Conservation (phyloP, 2,797 vertebrate species). For the Brachymystax lenok region DNA sequence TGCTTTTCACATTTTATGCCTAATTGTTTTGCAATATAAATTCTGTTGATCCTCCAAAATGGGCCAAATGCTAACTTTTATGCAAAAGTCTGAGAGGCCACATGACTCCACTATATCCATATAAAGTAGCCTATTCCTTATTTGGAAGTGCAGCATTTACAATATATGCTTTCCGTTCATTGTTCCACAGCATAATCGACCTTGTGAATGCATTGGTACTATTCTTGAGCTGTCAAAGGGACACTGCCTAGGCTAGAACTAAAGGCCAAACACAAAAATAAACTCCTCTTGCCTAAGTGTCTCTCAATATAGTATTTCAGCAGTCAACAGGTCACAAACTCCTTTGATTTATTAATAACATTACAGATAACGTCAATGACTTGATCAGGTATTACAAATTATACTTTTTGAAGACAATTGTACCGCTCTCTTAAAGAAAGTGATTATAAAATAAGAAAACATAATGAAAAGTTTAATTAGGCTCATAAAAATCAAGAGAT, state of each 20-base stretch:
- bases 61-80: no score
- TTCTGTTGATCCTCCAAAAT: no score
- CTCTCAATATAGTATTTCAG: neutral
- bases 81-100: neutral
- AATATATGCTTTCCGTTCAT: constrained; percentile 1
- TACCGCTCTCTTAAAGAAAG: neutral
- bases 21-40: no score
- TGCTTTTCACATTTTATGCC: no score
- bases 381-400: neutral
- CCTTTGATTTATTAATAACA: neutral
- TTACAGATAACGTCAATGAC: neutral
- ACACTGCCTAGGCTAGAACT: neutral
- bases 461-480: no score
- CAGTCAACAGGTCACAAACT: neutral
- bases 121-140: neutral
- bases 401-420: neutral
- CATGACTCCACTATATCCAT: neutral
- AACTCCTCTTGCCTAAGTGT: neutral
- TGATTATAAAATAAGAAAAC: no score
- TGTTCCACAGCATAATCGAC: constrained; percentile 21
- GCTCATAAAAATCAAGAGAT: neutral
- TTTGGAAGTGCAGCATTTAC: neutral
- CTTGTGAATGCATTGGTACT: constrained; percentile 12
- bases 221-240: neutral
- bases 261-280: neutral